phyloP scores from a whole-genome alignment of 2,888 invertebrate species.

The Euplexia lucipara region DNA sequence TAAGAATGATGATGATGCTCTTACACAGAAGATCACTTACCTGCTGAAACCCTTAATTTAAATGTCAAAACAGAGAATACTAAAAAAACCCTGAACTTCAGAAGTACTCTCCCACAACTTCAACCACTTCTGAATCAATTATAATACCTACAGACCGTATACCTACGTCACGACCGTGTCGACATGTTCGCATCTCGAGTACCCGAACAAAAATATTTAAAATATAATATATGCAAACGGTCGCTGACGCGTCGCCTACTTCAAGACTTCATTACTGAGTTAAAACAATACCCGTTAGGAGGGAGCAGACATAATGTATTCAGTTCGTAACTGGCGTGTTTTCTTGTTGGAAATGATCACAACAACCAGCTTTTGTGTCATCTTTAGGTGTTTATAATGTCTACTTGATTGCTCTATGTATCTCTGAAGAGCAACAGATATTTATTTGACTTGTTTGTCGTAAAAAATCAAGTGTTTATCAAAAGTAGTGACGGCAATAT shows the following conservation, averaged over 20 bases:
- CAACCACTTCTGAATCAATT: constrained; percentile 17
- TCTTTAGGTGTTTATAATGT: background rate
- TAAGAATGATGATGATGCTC: no score
- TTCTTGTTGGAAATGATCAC: background rate
- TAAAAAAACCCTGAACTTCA: background rate
- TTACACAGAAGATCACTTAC: no score
- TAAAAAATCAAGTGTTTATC: background rate
- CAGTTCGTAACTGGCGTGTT: background rate
- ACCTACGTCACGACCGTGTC: background rate
- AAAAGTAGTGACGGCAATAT: background rate
- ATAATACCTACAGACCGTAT: constrained; percentile 1
- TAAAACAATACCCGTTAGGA: constrained; percentile 75
- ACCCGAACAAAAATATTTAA: constrained; percentile 73
- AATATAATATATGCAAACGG: constrained; percentile 78
- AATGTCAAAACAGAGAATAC: background rate
- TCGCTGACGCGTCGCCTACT: constrained; percentile 80
- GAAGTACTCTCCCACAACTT: background rate
- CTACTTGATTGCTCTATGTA: no score
- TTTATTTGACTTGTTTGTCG: background rate
- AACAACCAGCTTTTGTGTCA: background rate
- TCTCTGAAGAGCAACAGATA: no score
- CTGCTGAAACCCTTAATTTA: no score
- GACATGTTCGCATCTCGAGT: constrained; percentile 50
- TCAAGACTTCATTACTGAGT: constrained; percentile 82
- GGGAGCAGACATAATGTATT: constrained; percentile 47